A percentile compares a stretch with the other conserved stretches of the same genome.
These are phyloP conservation scores for Poecilia picta DNA, from an alignment of 2,797 vertebrate genomes.

Conservation along the genomic window DNA sequence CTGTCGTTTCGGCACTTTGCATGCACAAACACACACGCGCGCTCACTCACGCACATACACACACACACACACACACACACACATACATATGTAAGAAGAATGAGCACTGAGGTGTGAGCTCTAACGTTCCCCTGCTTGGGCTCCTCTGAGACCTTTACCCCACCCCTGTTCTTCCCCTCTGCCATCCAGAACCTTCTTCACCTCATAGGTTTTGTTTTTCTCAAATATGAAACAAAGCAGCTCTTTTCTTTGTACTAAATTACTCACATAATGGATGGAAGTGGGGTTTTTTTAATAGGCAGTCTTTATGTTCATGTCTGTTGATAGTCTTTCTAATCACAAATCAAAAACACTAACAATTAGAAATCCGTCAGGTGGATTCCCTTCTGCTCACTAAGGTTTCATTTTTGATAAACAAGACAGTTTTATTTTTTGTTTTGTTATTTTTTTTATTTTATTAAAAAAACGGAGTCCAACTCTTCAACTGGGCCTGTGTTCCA, in stretches of 20 bases:
- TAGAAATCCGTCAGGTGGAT: not conserved
- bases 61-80: slow-evolving; percentile 24
- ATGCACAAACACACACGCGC: slow-evolving; percentile 7
- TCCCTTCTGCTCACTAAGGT: slow-evolving; percentile 10
- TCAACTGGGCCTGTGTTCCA: slow-evolving; percentile 15
- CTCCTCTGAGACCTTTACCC: slow-evolving; percentile 65
- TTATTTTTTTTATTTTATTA: not conserved
- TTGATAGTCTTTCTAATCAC: not conserved
- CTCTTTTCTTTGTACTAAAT: not conserved
- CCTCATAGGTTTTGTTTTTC: slow-evolving; percentile 72
- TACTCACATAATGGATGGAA: not conserved
- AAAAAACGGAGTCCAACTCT: not conserved
- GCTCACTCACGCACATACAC: not conserved
- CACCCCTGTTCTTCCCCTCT: slow-evolving; percentile 68
- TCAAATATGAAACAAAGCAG: slow-evolving; percentile 67
- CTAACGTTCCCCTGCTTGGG: slow-evolving; percentile 27
- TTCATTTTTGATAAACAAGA: slow-evolving; percentile 11
- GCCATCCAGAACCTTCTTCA: slow-evolving; percentile 30
- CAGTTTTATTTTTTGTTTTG: not conserved
- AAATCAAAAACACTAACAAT: not conserved
- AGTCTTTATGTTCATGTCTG: not conserved
- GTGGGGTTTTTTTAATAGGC: not conserved
- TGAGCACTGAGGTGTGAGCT: slow-evolving; percentile 52
- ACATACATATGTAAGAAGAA: not conserved
- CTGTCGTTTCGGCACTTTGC: slow-evolving; percentile 42